Evolutionary conservation across 1,140 invertebrate species (phyloP).

Genomic region (Anoplolepis gracilipes): DNA sequence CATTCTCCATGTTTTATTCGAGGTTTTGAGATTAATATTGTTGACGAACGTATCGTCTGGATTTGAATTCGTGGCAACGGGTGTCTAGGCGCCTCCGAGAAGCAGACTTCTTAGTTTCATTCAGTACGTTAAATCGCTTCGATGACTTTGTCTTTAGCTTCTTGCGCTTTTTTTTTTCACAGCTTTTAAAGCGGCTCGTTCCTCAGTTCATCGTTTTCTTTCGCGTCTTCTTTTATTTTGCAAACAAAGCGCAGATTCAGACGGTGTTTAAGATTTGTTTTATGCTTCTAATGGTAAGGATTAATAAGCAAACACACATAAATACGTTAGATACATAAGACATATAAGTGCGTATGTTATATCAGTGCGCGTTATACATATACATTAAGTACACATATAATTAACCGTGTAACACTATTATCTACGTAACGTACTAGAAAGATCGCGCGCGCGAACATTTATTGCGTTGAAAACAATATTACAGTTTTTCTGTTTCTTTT

Average conservation of each 20-base stretch:
- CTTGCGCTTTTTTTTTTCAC: slow-evolving; percentile 35
- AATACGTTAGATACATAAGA: slow-evolving; percentile 53
- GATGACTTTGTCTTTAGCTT: slow-evolving; percentile 3
- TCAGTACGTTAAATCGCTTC: slow-evolving; percentile 1
- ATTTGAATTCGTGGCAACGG: neutral
- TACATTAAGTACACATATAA: slow-evolving; percentile 56
- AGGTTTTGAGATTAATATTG: neutral
- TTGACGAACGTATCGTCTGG: slow-evolving; percentile 7
- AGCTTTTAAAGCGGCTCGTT: slow-evolving; percentile 21
- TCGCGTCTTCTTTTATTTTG: slow-evolving; percentile 10
- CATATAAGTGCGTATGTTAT: slow-evolving; percentile 43
- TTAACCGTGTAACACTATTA: slow-evolving; percentile 52
- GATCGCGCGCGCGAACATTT: slow-evolving; percentile 47
- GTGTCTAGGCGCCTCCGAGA: slow-evolving; percentile 22
- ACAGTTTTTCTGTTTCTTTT: slow-evolving; percentile 40
- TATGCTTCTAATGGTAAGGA: slow-evolving; percentile 48
- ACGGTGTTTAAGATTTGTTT: slow-evolving; percentile 17
- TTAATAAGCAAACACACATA: slow-evolving; percentile 30
- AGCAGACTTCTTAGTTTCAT: slow-evolving; percentile 49
- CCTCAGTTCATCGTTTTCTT: slow-evolving; percentile 36
- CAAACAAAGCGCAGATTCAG: neutral
- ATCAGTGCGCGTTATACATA: slow-evolving; percentile 30
- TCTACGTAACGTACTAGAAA: slow-evolving; percentile 47
- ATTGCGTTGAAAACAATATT: slow-evolving; percentile 40
- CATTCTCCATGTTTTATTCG: neutral